phyloP scores from a whole-genome alignment of 2,113 vertebrate species.

The Brachirus orientalis region DNA sequence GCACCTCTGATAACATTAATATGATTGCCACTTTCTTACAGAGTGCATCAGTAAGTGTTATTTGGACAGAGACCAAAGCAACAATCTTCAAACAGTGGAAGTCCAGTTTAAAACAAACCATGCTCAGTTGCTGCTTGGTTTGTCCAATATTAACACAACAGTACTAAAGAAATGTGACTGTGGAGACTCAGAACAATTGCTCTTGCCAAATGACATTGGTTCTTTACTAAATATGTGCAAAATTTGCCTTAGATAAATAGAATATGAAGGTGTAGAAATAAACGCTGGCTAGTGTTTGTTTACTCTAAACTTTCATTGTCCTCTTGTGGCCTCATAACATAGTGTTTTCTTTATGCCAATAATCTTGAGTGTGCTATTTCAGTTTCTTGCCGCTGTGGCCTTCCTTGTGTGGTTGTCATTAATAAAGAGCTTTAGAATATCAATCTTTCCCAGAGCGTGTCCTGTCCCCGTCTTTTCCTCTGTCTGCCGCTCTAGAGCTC shows the following conservation, averaged over 20 bases:
- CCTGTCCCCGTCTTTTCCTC: conserved; percentile 9
- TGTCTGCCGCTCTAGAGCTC: conserved; percentile 24
- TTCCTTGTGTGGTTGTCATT: conserved; percentile 32
- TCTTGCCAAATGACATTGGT: conserved; percentile 16
- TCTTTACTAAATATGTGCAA: conserved; percentile 23
- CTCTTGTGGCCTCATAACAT: conserved; percentile 10
- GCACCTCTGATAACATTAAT: background rate
- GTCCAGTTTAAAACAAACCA: conserved; percentile 27
- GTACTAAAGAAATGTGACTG: conserved; percentile 22
- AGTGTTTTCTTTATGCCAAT: conserved; percentile 12
- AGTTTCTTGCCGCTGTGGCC: conserved; percentile 17
- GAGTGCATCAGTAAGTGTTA: conserved; percentile 9
- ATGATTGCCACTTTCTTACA: background rate
- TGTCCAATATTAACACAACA: conserved; percentile 21
- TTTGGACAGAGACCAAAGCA: conserved; percentile 33
- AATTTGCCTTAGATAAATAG: conserved; percentile 36
- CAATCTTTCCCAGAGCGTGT: conserved; percentile 18
- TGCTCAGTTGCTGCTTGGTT: background rate
- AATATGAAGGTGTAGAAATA: background rate
- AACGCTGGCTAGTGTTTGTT: conserved; percentile 18
- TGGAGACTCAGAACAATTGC: conserved; percentile 4
- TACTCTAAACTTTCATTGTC: background rate
- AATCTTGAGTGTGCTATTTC: background rate
- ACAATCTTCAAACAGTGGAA: conserved; percentile 20
- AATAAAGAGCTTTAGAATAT: conserved; percentile 18